phyloP scores from a whole-genome alignment of 2,888 invertebrate genomes.

The Xestia sexstrigata region DNA sequence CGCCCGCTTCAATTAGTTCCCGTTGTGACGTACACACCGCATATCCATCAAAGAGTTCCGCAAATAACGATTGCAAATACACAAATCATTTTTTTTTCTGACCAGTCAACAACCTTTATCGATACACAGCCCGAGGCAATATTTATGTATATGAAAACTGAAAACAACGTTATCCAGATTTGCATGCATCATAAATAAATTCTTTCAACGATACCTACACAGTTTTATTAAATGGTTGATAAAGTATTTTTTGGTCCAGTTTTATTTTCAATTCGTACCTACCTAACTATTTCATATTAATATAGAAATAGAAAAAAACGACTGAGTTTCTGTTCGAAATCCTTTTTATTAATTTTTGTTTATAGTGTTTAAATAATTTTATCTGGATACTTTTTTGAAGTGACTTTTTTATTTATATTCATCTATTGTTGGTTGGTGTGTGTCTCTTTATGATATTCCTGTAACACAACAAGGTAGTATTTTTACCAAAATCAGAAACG shows the following conservation, averaged over 20 bases:
- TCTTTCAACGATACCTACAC: slow-evolving; percentile 12
- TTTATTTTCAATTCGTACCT: background rate
- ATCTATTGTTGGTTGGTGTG: background rate
- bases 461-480: background rate
- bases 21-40: slow-evolving; percentile 58
- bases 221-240: background rate
- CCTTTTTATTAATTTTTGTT: background rate
- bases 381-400: background rate
- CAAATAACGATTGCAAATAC: slow-evolving; percentile 63
- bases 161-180: slow-evolving; percentile 17
- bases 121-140: slow-evolving; percentile 15
- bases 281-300: background rate
- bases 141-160: slow-evolving; percentile 23
- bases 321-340: background rate
- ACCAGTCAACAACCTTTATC: slow-evolving; percentile 3
- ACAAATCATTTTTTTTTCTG: slow-evolving; percentile 49
- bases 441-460: too few species aligned
- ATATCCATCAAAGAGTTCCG: slow-evolving; percentile 64
- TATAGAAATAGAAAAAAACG: background rate
- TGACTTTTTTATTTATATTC: background rate
- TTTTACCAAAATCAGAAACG: background rate
- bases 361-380: background rate
- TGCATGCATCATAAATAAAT: slow-evolving; percentile 23
- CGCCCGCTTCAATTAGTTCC: slow-evolving; percentile 74
- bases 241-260: background rate